A percentile compares a stretch with the other conserved stretches of the same genome.
phyloP scores from a whole-genome alignment of 2,797 vertebrate species.

The Oreortyx pictus region DNA sequence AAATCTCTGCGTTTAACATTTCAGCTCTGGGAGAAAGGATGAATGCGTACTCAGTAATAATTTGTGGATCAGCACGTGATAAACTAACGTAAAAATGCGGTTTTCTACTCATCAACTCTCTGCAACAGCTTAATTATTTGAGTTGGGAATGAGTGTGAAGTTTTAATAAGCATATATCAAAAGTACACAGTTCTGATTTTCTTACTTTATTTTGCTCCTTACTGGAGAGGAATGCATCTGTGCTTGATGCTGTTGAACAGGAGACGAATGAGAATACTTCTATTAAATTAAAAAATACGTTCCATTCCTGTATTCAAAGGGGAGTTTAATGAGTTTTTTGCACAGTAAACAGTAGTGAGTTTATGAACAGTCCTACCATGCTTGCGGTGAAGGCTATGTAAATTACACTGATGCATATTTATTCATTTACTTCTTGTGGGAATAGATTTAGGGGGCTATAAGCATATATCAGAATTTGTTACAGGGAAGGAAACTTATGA shows the following conservation, averaged over 20 bases:
- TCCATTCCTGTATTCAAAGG: constrained; percentile 70
- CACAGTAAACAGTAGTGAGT: constrained; percentile 72
- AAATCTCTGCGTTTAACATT: constrained; percentile 1
- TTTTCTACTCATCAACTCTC: neutral
- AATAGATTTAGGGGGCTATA: constrained; percentile 79
- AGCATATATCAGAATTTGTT: constrained; percentile 78
- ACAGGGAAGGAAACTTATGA: constrained; percentile 71
- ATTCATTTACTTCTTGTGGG: constrained; percentile 81
- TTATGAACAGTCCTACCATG: constrained; percentile 63
- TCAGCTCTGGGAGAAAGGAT: constrained; percentile 13
- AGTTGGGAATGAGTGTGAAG: neutral
- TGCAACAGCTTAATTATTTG: constrained; percentile 13
- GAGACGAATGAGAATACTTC: constrained; percentile 46
- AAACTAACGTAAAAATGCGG: constrained; percentile 15
- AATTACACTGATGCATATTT: constrained; percentile 84
- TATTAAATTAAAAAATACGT: constrained; percentile 67
- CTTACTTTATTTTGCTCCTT: constrained; percentile 6
- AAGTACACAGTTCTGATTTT: neutral
- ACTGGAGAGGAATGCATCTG: constrained; percentile 32
- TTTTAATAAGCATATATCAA: neutral
- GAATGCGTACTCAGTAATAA: constrained; percentile 1
- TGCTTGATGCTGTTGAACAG: constrained; percentile 34
- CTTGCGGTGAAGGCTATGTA: constrained; percentile 80
- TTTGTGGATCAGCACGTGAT: neutral
- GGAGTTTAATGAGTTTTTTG: constrained; percentile 75